Conservation (phyloP, 1,140 invertebrate species). For the Bombus affinis region DNA sequence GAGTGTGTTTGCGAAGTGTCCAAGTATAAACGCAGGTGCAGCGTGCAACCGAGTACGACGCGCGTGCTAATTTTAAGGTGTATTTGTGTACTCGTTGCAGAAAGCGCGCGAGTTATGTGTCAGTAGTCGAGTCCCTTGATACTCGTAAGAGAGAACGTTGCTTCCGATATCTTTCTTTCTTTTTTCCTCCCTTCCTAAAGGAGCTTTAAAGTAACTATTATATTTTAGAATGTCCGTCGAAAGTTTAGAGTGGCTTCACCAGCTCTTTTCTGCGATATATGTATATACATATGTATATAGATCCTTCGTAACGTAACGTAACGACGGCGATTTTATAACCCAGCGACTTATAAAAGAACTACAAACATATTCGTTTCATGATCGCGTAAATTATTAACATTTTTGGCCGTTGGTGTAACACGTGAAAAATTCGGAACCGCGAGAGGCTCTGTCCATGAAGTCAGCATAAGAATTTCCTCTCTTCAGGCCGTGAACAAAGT, state of each 20-base stretch:
- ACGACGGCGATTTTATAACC: too few relatives aligned
- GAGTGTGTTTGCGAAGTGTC: slow-evolving; percentile 61
- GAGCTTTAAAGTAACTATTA: not conserved
- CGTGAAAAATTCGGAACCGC: too few relatives aligned
- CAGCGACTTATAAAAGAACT: too few relatives aligned
- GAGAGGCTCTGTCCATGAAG: not conserved
- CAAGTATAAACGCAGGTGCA: slow-evolving; percentile 55
- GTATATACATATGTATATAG: too few relatives aligned
- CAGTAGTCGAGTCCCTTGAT: not conserved
- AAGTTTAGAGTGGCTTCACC: not conserved
- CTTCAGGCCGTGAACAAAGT: not conserved
- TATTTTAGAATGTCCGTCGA: not conserved
- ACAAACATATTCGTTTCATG: not conserved
- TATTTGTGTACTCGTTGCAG: slow-evolving; percentile 29
- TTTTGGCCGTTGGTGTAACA: not conserved
- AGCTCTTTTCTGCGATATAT: too few relatives aligned
- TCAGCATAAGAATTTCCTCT: slow-evolving; percentile 49
- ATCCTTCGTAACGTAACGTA: too few relatives aligned
- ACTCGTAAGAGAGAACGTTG: not conserved
- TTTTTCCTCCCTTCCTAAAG: not conserved
- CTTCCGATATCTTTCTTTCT: slow-evolving; percentile 16
- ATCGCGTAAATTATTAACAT: not conserved
- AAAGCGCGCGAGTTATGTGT: slow-evolving; percentile 28
- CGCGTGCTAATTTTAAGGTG: slow-evolving; percentile 40
- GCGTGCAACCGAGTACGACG: slow-evolving; percentile 13